Evolutionary conservation across 2,888 invertebrate genomes (phyloP).

Genomic region (Acanthoscelides obtectus): DNA sequence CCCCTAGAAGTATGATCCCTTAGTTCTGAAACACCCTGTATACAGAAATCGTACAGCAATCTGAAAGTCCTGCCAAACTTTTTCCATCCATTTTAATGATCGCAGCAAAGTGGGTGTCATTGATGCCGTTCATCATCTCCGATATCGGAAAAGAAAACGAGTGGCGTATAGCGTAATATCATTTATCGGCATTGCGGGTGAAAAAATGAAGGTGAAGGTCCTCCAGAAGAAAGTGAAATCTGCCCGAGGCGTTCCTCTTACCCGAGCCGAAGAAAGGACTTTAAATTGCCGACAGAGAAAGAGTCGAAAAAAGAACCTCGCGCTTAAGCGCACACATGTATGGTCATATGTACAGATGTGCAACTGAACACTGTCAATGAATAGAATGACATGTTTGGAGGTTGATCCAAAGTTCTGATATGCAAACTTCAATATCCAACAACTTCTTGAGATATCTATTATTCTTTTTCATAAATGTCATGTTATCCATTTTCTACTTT

Average conservation of each 20-base stretch:
- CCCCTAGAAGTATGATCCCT: no score
- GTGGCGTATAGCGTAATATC: not conserved
- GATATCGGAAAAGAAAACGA: not conserved
- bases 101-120: not conserved
- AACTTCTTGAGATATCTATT: no score
- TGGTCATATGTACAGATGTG: not conserved
- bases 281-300: not conserved
- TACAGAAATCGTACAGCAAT: not conserved
- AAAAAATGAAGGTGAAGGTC: constrained; percentile 12
- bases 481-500: no score
- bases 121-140: not conserved
- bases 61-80: not conserved
- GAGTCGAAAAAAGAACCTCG: not conserved
- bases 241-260: not conserved
- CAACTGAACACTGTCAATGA: not conserved
- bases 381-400: no score
- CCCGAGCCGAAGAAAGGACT: not conserved
- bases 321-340: not conserved
- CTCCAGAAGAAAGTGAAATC: not conserved
- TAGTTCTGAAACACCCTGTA: no score
- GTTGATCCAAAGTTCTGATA: no score
- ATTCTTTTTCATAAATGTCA: no score
- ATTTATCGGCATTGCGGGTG: not conserved
- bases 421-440: no score
- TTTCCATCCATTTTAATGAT: not conserved